Base-by-base conservation (phyloP, 2,888 invertebrate species). In the Odontocolon sp. region DNA sequence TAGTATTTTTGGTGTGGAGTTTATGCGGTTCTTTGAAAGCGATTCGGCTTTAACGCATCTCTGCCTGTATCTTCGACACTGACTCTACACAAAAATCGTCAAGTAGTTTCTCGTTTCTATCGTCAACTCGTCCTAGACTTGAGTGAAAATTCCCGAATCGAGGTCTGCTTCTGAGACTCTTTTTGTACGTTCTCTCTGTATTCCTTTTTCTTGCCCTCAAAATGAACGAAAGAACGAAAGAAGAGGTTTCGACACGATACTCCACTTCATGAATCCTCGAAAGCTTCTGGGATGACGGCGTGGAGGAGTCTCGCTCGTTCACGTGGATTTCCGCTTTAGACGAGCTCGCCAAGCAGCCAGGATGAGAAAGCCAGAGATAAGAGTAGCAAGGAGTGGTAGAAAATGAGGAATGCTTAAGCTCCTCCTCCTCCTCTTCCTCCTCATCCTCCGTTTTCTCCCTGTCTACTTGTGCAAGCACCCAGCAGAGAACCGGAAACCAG, bases 231-330 rank as follows among this genome's bases (percentile, higher is more conserved):
- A 57, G 54, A 73, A 52, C 69, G 67, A 61, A 77, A 68, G 80
- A 81, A 80, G 80, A 79, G 80, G 79, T 80, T 82, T 81, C 77
- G 80, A 87, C 87, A 85, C 84, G 87, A 83, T 84, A 87, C 85
- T 85, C 82, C 81, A 85, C 87, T 87, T 78, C 70, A 77, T 70
- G 80, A 82, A 86, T 87, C 85, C 85, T 74, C 56, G 54, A 36
- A 40, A 64, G 56, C 68, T 50, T 66, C 63, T 75, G 63, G 67
- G 75, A 73, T 28, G 73, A 66, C 59, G 74, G 64, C 79, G 80
- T 70, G 72, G 77, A 78, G 68, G 9, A 61, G 47, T 66, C 42
- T 63, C 61, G 47, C 42, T 47, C 50, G 66, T 72, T 52, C 52
- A 70, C 59, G 33, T 61, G 83, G 81, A 85, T 84, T 83, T 83